A percentile compares a stretch with the other conserved stretches of the same genome.
Conservation (phyloP, 2,113 vertebrate genomes). For the Columbina picui region DNA sequence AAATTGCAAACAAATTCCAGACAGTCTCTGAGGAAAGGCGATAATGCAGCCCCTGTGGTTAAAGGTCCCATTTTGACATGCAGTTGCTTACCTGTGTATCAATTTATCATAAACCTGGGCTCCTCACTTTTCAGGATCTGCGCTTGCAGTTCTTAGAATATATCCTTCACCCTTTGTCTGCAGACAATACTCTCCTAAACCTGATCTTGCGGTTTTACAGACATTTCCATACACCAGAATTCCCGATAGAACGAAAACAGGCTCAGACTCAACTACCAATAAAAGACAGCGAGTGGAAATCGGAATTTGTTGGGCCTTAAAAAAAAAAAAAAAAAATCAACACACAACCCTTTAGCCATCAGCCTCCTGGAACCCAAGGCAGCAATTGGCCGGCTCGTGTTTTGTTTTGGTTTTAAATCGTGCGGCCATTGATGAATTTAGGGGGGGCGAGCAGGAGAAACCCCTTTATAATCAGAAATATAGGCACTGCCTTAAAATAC, state of each 20-base stretch:
- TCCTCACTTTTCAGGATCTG: slow-evolving; percentile 87
- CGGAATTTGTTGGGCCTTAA: slow-evolving; percentile 75
- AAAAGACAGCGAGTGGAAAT: slow-evolving; percentile 89
- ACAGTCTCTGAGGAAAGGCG: slow-evolving; percentile 78
- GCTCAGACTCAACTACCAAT: slow-evolving; percentile 96
- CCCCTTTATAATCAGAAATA: slow-evolving; percentile 94
- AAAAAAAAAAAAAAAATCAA: slow-evolving; percentile 28
- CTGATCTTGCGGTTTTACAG: slow-evolving; percentile 97
- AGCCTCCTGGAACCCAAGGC: slow-evolving; percentile 69
- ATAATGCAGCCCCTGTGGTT: slow-evolving; percentile 84
- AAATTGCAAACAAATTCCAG: slow-evolving; percentile 88
- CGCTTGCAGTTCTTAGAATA: slow-evolving; percentile 87
- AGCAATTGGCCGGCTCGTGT: slow-evolving; percentile 51
- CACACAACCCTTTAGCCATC: slow-evolving; percentile 80
- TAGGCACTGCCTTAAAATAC: slow-evolving; percentile 93
- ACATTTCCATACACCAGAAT: slow-evolving; percentile 97
- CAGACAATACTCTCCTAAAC: slow-evolving; percentile 96
- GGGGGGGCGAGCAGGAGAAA: slow-evolving; percentile 80
- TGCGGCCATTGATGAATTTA: slow-evolving; percentile 80
- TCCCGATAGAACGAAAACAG: slow-evolving; percentile 96
- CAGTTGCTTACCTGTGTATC: slow-evolving; percentile 97
- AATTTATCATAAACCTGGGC: slow-evolving; percentile 94
- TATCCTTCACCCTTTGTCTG: slow-evolving; percentile 99
- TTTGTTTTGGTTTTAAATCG: slow-evolving; percentile 83
- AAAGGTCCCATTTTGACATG: slow-evolving; percentile 93